phyloP scores from a whole-genome alignment of 2,797 vertebrate species.

The Mus spretus region DNA sequence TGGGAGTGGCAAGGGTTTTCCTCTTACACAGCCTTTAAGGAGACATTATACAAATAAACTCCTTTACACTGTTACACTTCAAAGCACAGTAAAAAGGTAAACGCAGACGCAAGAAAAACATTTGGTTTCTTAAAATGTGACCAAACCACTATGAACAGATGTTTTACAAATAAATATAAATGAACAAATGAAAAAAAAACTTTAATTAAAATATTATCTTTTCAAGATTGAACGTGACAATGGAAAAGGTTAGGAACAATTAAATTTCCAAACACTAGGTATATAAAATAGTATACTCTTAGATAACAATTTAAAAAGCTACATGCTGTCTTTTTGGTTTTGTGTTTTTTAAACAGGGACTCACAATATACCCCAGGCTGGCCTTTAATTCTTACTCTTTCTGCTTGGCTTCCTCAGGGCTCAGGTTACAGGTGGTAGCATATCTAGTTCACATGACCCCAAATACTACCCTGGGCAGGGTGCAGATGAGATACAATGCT shows the following conservation, averaged over 20 bases:
- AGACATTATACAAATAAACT: constrained; percentile 43
- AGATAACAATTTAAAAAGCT: constrained; percentile 53
- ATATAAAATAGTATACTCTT: constrained; percentile 35
- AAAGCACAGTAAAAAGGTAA: constrained; percentile 35
- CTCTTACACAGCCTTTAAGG: constrained; percentile 62
- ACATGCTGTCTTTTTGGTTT: background rate
- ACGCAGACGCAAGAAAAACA: constrained; percentile 28
- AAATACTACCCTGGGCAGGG: background rate
- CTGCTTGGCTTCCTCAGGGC: background rate
- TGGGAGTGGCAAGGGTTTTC: background rate
- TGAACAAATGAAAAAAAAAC: constrained; percentile 59
- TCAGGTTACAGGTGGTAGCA: too few relatives aligned
- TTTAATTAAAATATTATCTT: constrained; percentile 62
- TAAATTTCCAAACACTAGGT: constrained; percentile 30
- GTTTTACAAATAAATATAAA: constrained; percentile 62
- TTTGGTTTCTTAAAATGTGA: constrained; percentile 11
- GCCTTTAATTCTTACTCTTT: background rate
- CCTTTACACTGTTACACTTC: constrained; percentile 39
- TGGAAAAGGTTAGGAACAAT: constrained; percentile 10
- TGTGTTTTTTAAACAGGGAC: background rate
- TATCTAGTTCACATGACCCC: background rate
- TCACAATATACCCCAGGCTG: background rate
- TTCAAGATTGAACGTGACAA: constrained; percentile 49
- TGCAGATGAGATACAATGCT: background rate
- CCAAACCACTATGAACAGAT: constrained; percentile 44